Base-by-base conservation (phyloP, 2,888 invertebrate species). In the Seira musarum region DNA sequence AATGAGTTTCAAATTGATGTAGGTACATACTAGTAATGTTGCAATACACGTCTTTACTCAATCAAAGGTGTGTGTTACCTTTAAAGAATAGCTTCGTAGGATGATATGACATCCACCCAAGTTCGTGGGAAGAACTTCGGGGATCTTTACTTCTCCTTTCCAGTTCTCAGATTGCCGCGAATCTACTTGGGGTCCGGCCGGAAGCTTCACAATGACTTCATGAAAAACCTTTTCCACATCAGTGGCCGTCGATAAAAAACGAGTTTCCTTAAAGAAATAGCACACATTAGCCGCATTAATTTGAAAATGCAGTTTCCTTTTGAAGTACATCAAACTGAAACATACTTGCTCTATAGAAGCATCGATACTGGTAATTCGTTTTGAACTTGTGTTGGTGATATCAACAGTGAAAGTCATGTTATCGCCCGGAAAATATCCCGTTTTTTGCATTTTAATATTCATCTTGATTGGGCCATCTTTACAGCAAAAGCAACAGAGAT, bases 401-500 rank as follows among this genome's bases (percentile, higher is more conserved):
- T 94, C 93, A 53, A 94, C 90, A 61, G 91, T 91, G 15, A 94
- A 89, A 0, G 93, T 93, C 87, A 95, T 92, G 40, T 90, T 90
- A 89, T 95, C 95, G 0, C 94, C 94, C 0, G 94, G 93, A 66
- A 94, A 93, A 88, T 92, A 94, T 2, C 95, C 95, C 2, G 92
- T 91, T 46, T 93, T 93, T 0, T 95, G 94, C n/a, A 94, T 89
- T 80, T 90, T 90, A 0, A 93, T 91, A 83, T 93, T 92, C 53
- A 94, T 91, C 0, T 92, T 91, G 46, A 95, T 88, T 0, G 94
- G 94, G 0, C 93, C 92, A 0, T 94, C 93, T 3, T 91, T 91
- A 87, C 95, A 95, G 87, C 94, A 95, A 83, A 93, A 92, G 87
- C 94, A 95, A 86, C 95, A 94, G 87, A 95, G 93, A 0, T 92